These are phyloP conservation scores for Marasmarcha lunaedactyla DNA, from an alignment of 2,888 invertebrate species.

Conservation along the genomic window DNA sequence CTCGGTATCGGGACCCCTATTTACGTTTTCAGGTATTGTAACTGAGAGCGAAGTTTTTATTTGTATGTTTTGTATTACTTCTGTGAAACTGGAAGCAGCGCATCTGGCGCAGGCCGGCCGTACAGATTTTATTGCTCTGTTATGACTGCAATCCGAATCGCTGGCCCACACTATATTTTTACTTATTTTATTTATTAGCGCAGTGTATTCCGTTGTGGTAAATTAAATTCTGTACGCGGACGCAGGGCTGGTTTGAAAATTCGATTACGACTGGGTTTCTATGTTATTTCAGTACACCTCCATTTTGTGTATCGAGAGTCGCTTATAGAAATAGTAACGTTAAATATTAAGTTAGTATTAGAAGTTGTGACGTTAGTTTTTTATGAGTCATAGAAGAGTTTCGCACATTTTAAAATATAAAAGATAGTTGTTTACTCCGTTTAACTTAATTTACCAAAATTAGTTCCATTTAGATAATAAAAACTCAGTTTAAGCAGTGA, in stretches of 20 bases:
- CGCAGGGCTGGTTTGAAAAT: slow-evolving; percentile 27
- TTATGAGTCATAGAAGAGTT: too few relatives aligned
- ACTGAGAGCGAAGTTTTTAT: slow-evolving; percentile 40
- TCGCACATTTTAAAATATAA: too few relatives aligned
- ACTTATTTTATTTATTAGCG: slow-evolving; percentile 45
- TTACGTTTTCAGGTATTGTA: slow-evolving; percentile 49
- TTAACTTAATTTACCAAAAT: too few relatives aligned
- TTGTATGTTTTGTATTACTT: slow-evolving; percentile 39
- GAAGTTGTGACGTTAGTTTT: too few relatives aligned
- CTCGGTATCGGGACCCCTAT: slow-evolving; percentile 41
- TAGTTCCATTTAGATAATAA: too few relatives aligned
- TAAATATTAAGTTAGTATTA: too few relatives aligned
- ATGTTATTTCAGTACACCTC: neutral
- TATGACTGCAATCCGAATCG: slow-evolving; percentile 52
- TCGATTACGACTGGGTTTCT: slow-evolving; percentile 17
- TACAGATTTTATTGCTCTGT: slow-evolving; percentile 46
- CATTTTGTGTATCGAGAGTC: too few relatives aligned
- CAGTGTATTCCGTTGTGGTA: slow-evolving; percentile 26
- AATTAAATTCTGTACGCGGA: slow-evolving; percentile 32
- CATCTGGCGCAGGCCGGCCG: slow-evolving; percentile 41
- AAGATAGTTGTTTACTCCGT: too few relatives aligned
- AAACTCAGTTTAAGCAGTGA: neutral
- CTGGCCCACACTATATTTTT: slow-evolving; percentile 29
- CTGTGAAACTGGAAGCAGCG: slow-evolving; percentile 45
- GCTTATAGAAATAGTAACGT: too few relatives aligned